These are phyloP conservation scores for Talpa occidentalis DNA, from an alignment of 2,113 vertebrate genomes.

Conservation along the genomic window DNA sequence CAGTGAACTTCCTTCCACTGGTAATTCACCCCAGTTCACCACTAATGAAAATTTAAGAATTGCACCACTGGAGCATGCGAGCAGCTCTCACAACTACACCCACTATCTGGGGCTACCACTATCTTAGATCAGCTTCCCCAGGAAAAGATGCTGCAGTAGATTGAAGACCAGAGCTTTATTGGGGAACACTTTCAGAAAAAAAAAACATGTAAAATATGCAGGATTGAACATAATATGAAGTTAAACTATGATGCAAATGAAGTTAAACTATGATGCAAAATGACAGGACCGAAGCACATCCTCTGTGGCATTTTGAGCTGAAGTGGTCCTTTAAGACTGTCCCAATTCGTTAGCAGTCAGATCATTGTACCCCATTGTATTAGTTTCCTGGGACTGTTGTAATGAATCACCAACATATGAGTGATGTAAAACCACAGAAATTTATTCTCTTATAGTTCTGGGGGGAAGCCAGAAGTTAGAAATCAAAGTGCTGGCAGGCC, in stretches of 20 bases:
- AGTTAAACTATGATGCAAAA: not conserved
- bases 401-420: not conserved
- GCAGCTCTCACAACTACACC: fast-evolving
- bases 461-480: not conserved
- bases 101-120: fast-evolving
- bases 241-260: not conserved
- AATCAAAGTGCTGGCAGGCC: not conserved
- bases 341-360: not conserved
- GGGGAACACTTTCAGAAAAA: not conserved
- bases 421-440: not conserved
- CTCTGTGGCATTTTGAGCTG: not conserved
- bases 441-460: not conserved
- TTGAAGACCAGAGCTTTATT: not conserved
- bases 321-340: not conserved
- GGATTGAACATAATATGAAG: not conserved
- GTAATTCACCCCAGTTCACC: not conserved
- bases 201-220: not conserved
- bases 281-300: not conserved
- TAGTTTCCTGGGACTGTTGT: not conserved
- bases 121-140: not conserved
- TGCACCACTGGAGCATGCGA: fast-evolving
- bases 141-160: too few relatives aligned
- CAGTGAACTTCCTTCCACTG: not conserved
- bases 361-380: not conserved
- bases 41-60: not conserved